These are phyloP conservation scores for Mobula birostris DNA, from an alignment of 2,113 vertebrate species.

Conservation along the genomic window DNA sequence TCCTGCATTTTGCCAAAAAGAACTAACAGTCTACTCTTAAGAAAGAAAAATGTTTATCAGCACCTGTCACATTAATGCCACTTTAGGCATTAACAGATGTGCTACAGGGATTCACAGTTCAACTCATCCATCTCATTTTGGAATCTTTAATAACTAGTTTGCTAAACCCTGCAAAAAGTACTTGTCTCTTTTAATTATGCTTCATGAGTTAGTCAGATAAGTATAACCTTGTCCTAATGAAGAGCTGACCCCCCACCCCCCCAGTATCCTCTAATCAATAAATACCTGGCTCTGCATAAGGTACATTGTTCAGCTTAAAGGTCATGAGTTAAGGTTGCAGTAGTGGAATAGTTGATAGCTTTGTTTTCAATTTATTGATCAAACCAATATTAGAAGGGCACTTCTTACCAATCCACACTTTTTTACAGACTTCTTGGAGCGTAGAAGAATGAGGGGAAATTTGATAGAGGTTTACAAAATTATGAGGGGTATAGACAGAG, in stretches of 20 bases:
- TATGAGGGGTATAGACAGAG: too few relatives aligned
- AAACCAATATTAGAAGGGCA: neutral
- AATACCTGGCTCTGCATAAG: constrained; percentile 30
- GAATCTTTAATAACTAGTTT: neutral
- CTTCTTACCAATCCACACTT: neutral
- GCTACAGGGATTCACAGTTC: neutral
- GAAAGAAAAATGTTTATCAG: neutral
- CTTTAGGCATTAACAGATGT: neutral
- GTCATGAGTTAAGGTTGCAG: neutral
- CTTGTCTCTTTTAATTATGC: constrained; percentile 30
- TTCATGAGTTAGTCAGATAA: constrained; percentile 21
- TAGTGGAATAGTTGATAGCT: neutral
- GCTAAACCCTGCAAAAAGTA: neutral
- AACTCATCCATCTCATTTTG: neutral
- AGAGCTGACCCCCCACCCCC: neutral
- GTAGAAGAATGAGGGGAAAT: too few relatives aligned
- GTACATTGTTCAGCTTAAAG: constrained; percentile 32
- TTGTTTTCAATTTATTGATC: neutral
- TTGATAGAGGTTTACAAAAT: too few relatives aligned
- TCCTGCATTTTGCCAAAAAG: neutral
- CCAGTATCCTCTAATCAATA: constrained; percentile 22
- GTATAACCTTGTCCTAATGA: constrained; percentile 3
- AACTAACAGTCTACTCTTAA: neutral
- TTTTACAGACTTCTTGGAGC: neutral
- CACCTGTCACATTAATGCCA: neutral